Base-by-base conservation (phyloP, 2,888 invertebrate genomes). In the Thymelicus acteon region DNA sequence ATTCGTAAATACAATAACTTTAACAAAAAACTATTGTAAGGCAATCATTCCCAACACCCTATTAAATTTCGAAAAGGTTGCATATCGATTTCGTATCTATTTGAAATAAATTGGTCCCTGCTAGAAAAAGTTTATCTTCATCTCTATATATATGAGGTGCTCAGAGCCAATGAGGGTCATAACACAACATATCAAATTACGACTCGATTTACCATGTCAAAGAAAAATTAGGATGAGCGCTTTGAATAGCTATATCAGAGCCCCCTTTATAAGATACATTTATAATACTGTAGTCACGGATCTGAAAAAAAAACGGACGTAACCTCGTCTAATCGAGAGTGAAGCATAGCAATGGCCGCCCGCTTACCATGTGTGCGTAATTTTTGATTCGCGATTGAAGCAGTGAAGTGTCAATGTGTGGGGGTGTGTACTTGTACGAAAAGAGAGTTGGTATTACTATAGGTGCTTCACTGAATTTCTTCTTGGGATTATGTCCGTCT, bases 1-100 rank as follows among this genome's bases (percentile, higher is more conserved):
- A 52, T 19, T 52, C 7, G 15, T 52, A 8, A 4, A 52, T 7
- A 52, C 10, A 47, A 47, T 13, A 13, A 10, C 1, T 52, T 19
- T 52, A 12, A 19, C 12, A 7, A 44, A 44, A 44, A 44, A 44
- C 44, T 44, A 44, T 44, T 44, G 44, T 44, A 44, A 44, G 44
- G 31, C 31, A 31, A 31, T 66, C 66, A 58, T 60, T 31, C 65
- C 44, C 37, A n/a, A 19, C 52, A 52, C 10, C 40, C 67, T 54
- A 67, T 54, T 67, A 61, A 67, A 60, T 67, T 37, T 52, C 52
- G 31, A 67, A 60, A 31, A 60, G 39, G 61, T 52, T 40, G 40
- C 52, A 39, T 67, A 67, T 67, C 61, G 61, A 67, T 67, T 67
- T 61, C 67, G 54, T 24, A 61, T 67, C 67, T 52, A 61, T 67